Evolutionary conservation across 2,113 vertebrate genomes (phyloP).

Genomic region (Cathartes aura): DNA sequence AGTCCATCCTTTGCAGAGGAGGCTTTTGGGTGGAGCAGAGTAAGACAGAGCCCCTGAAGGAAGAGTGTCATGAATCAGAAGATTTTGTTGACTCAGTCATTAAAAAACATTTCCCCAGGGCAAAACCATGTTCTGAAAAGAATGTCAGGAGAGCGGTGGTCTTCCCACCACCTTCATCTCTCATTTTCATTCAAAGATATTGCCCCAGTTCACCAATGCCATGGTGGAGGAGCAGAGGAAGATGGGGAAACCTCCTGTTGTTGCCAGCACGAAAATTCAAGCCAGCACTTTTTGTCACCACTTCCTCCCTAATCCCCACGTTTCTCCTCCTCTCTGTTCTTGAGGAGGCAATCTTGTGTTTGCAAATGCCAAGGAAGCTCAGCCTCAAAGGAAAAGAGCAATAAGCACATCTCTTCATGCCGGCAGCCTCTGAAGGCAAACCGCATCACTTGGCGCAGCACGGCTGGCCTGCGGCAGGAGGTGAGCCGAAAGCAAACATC

Average conservation of each 20-base stretch:
- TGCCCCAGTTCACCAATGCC: not conserved
- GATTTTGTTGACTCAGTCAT: not conserved
- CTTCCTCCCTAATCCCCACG: not conserved
- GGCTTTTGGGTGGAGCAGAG: not conserved
- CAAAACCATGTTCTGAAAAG: not conserved
- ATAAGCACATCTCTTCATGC: not conserved
- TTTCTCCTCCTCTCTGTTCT: not conserved
- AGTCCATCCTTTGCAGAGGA: not conserved
- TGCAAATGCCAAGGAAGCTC: not conserved
- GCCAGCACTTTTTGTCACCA: rapidly evolving
- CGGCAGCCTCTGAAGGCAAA: not conserved
- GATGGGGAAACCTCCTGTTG: not conserved
- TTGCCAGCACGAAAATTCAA: not conserved
- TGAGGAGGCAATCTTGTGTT: not conserved
- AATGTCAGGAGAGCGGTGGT: not conserved
- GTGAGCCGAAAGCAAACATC: not conserved
- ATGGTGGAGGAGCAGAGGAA: not conserved
- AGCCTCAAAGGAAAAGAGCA: not conserved
- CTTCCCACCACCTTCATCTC: not conserved
- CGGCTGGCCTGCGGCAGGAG: rapidly evolving
- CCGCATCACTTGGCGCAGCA: not conserved
- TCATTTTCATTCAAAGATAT: not conserved
- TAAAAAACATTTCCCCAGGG: not conserved
- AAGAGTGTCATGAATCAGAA: not conserved
- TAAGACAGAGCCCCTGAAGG: not conserved